Percentiles rank a stretch among this genome's conserved stretches.
Evolutionary conservation across 1,140 invertebrate genomes (phyloP).

Genomic region (Drosophila cardini): DNA sequence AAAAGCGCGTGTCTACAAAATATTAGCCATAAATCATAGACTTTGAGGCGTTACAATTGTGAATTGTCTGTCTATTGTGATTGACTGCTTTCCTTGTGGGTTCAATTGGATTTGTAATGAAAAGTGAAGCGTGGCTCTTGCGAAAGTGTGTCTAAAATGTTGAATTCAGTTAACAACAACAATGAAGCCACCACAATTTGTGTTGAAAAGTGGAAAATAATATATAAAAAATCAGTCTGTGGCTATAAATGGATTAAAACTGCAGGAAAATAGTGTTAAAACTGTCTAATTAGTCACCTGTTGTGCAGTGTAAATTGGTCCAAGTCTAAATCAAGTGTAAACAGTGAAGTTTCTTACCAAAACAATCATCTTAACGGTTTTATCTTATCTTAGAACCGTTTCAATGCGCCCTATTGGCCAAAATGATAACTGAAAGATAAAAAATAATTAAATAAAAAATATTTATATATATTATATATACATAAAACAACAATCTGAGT

Average conservation of each 20-base stretch:
- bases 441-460: not conserved
- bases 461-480: no score
- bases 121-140: constrained; percentile 78
- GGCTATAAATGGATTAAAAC: constrained; percentile 11
- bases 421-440: constrained; percentile 43
- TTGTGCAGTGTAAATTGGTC: constrained; percentile 14
- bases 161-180: constrained; percentile 9
- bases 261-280: not conserved
- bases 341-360: constrained; percentile 1
- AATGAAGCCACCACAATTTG: not conserved
- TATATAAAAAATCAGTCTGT: not conserved
- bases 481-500: not conserved
- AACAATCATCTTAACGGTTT: constrained; percentile 9
- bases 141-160: constrained; percentile 71
- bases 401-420: constrained; percentile 54
- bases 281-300: constrained; percentile 8
- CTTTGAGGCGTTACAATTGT: constrained; percentile 28
- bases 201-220: not conserved
- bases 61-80: constrained; percentile 7
- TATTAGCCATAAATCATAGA: constrained; percentile 63
- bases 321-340: constrained; percentile 7
- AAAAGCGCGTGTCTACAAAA: constrained; percentile 66
- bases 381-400: constrained; percentile 54
- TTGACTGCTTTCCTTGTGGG: constrained; percentile 30
- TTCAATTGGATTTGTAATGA: constrained; percentile 61